Percentiles rank a stretch among this genome's conserved stretches.
Evolutionary conservation across 2,888 invertebrate species (phyloP).

Genomic region (Hirtodrosophila histrioides): DNA sequence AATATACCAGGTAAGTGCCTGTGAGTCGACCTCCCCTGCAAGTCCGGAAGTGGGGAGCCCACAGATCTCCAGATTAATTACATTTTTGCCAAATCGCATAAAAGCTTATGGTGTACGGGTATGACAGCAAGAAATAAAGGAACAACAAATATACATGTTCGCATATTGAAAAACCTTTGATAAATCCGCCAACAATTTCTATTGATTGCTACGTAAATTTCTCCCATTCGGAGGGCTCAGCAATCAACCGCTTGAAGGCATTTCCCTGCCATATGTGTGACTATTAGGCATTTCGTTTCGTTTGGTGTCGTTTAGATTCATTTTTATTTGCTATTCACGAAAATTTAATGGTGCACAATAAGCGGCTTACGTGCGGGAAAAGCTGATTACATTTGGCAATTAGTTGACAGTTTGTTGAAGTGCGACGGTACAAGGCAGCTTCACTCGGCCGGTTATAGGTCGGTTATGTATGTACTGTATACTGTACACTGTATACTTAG

Average conservation of each 20-base stretch:
- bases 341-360: constrained; percentile 73
- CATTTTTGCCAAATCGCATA: constrained; percentile 18
- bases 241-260: constrained; percentile 10
- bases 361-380: constrained; percentile 70
- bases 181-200: constrained; percentile 33
- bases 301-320: constrained; percentile 37
- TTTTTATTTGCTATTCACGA: constrained; percentile 63
- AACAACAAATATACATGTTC: no score
- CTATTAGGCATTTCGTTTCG: constrained; percentile 13
- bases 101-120: constrained; percentile 10
- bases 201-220: constrained; percentile 27
- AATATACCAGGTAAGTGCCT: constrained; percentile 83
- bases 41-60: background rate
- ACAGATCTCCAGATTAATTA: constrained; percentile 25
- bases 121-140: background rate
- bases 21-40: no score
- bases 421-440: background rate
- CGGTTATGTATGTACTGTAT: background rate
- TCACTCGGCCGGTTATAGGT: no score
- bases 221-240: background rate
- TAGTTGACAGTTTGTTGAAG: constrained; percentile 66
- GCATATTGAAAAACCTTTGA: constrained; percentile 8
- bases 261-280: constrained; percentile 25
- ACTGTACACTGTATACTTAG: no score
- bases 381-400: constrained; percentile 78